A percentile compares a stretch with the other conserved stretches of the same genome.
Evolutionary conservation across 1,140 invertebrate species (phyloP).

Genomic region (Orius insidiosus): DNA sequence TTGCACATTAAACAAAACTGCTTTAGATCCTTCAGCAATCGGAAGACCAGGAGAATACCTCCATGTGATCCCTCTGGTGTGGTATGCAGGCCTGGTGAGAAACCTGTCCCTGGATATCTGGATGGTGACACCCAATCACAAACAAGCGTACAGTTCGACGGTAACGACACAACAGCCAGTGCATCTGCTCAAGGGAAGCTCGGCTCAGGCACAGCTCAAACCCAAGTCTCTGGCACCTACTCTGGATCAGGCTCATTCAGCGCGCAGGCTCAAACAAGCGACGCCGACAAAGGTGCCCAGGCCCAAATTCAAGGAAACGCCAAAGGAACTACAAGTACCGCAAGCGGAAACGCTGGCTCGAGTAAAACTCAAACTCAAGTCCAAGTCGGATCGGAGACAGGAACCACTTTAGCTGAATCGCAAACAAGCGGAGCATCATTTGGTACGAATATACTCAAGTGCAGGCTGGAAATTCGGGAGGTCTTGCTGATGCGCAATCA

Average conservation of each 20-base stretch:
- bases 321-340: conserved; percentile 51
- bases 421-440: conserved; percentile 54
- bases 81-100: conserved; percentile 1
- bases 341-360: conserved; percentile 50
- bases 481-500: conserved; percentile 67
- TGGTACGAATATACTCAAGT: conserved; percentile 57
- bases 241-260: conserved; percentile 57
- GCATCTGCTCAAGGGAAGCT: conserved; percentile 56
- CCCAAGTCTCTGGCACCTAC: conserved; percentile 61
- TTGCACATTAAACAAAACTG: no score
- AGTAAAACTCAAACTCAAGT: conserved; percentile 63
- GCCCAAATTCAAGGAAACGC: conserved; percentile 52
- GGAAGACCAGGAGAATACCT: conserved; percentile 11
- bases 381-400: conserved; percentile 47
- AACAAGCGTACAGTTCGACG: conserved; percentile 43
- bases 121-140: conserved; percentile 48
- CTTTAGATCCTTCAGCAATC: conserved; percentile 12
- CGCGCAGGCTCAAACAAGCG: conserved; percentile 61
- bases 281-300: conserved; percentile 50
- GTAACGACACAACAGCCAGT: conserved; percentile 49
- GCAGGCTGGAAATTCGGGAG: conserved; percentile 56
- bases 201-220: conserved; percentile 50
- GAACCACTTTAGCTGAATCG: conserved; percentile 50
- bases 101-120: conserved; percentile 14
- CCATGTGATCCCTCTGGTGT: conserved; percentile 1